Evolutionary conservation across 2,797 vertebrate species (phyloP), one percentile per base, ranked within the genome.

Genomic region (Argya squamiceps): DNA sequence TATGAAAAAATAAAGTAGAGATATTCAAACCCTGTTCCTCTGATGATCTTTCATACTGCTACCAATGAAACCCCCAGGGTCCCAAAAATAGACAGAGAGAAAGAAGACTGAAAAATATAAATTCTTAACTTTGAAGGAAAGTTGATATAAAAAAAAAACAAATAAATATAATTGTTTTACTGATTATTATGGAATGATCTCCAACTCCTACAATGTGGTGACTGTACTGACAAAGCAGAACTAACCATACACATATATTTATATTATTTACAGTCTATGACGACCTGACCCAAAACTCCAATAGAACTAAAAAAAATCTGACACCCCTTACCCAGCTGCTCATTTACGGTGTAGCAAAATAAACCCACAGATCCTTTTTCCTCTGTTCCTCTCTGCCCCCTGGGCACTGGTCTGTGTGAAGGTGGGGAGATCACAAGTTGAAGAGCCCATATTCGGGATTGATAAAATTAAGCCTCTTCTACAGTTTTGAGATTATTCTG

Each of bases 391-490:
- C 9, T 69, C 39, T 92, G 69, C 69, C 84, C 84, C 88, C 69
- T 43, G 84, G 96, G 82, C 29, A 23, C 49, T 84, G n/a, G 15
- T 69, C 56, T 83, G 50, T 82, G 62, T 53, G 81, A 73, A 41
- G 76, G 76, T 37, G 26, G 20, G 12, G 15, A 96, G 78, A 93
- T 36, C 59, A 52, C 70, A 46, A 80, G 62, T 95, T 89, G 92
- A 84, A 80, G 41, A 94, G 49, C 46, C 62, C 79, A 41, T 44
- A 63, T 63, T 47, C 27, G 53, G n/a, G 16, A 67, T 2, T 62
- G 65, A 89, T 41, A 77, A 80, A 83, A 85, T 39, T 23, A 63
- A 64, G 11, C 27, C 9, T 36, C 21, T 78, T 69, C 39, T 69
- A 10, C 50, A 63, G 34, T 79, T 91, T n/a, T 52, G 13, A 55